phyloP scores from a whole-genome alignment of 2,113 vertebrate species.

The Oenanthe oenanthe region DNA sequence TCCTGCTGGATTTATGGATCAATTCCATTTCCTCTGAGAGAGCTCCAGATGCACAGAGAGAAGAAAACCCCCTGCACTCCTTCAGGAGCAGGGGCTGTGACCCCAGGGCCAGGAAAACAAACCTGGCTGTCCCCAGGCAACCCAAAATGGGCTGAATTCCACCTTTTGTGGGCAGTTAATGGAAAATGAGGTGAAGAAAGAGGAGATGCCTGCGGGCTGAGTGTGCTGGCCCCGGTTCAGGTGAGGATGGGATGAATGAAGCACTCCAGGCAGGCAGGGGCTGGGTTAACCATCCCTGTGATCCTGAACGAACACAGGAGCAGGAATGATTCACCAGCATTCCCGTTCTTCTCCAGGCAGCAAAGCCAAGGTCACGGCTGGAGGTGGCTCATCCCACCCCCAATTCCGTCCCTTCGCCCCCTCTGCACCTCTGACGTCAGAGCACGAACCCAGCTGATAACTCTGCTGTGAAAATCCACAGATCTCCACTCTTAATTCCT shows the following conservation, averaged over 20 bases:
- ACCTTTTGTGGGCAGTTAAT: not conserved
- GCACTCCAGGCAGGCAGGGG: not conserved
- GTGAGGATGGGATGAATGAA: not conserved
- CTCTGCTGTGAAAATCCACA: rapidly evolving
- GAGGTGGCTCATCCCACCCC: not conserved
- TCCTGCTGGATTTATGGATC: not conserved
- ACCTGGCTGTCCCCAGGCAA: not conserved
- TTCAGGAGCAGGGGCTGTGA: not conserved
- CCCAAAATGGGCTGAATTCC: not conserved
- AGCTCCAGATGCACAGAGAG: not conserved
- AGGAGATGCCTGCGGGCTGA: rapidly evolving
- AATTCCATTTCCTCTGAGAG: rapidly evolving
- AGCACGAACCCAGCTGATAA: rapidly evolving
- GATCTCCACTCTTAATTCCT: not conserved
- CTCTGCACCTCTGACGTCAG: rapidly evolving
- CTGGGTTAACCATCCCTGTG: not conserved
- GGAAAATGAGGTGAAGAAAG: not conserved
- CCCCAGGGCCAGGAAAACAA: not conserved
- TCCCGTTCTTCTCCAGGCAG: not conserved
- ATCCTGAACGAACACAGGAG: not conserved
- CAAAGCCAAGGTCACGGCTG: not conserved
- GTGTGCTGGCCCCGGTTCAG: not conserved
- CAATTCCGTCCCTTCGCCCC: not conserved
- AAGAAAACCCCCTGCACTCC: not conserved
- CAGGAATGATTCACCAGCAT: not conserved